phyloP scores from a whole-genome alignment of 2,888 invertebrate genomes.

The Caenorhabditis plicata region DNA sequence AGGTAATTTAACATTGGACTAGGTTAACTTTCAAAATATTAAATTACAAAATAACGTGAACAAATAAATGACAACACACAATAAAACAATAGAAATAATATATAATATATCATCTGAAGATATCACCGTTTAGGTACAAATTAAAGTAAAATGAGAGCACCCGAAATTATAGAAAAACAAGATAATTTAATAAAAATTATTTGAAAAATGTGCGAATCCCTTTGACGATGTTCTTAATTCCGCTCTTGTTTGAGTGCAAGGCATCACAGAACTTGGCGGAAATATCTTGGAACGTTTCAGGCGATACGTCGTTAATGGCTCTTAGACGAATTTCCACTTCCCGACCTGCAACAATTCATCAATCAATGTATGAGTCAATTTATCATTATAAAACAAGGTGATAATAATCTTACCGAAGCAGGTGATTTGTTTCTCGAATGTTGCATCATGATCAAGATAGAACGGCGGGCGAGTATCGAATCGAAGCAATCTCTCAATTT shows the following conservation, averaged over 20 bases:
- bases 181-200: too few relatives aligned
- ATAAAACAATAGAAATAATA: too few relatives aligned
- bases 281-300: slow-evolving; percentile 19
- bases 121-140: too few relatives aligned
- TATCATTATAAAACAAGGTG: not conserved
- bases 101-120: too few relatives aligned
- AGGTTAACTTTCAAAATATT: too few relatives aligned
- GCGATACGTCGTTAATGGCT: slow-evolving; percentile 16
- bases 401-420: slow-evolving; percentile 9
- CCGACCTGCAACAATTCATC: slow-evolving; percentile 1
- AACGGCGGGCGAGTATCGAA: slow-evolving; percentile 8
- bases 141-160: too few relatives aligned
- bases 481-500: slow-evolving; percentile 25
- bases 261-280: slow-evolving; percentile 24
- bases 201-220: too few relatives aligned
- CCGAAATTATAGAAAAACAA: too few relatives aligned
- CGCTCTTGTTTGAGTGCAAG: slow-evolving; percentile 3
- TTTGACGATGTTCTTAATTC: too few relatives aligned
- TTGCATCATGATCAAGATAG: slow-evolving; percentile 7
- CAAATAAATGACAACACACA: too few relatives aligned
- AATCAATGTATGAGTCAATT: not conserved
- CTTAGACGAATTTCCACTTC: slow-evolving; percentile 18
- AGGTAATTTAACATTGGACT: too few relatives aligned
- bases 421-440: slow-evolving; percentile 14
- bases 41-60: too few relatives aligned